Base-by-base conservation (phyloP, 1,140 invertebrate species). In the Aphidius ervi region DNA sequence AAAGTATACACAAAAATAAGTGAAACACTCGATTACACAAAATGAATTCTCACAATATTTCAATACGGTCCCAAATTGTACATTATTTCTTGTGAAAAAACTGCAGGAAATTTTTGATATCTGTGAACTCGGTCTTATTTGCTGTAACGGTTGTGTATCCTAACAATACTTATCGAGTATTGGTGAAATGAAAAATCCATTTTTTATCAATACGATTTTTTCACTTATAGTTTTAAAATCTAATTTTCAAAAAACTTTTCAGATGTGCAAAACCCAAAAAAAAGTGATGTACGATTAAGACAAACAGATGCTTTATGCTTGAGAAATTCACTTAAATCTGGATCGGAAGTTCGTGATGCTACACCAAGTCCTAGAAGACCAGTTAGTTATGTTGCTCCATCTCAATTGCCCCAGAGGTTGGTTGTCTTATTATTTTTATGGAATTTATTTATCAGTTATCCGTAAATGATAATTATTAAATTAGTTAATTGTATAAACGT, bases 371-470 rank as follows among this genome's bases (percentile, higher is more conserved):
- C 75, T 23, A 70, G 74, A 56, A 70, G 76, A 65, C 72, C 76
- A 20, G 67, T 67, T 46, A 76, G 71, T 60, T 78, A 77, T 54
- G 66, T 73, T 2, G 70, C 75, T 59, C 70, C 75, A 9, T 77
- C 76, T 3, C 76, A 79, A 67, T 72, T 79, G 64, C 77, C 77
- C 62, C 76, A 78, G 58, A 77, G 77, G 77, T 78, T 61, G 62
- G 9, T 41, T 31, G 8, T 47, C 37, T 23, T 60, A 16, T 50
- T 50, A 6, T 3, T 46, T 56, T 50, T 9, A 39, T 23, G 1
- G 37, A 9, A 43, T 39, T 39, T n/a, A 41, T 39, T 20, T 6
- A 20, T 20, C 3, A 52, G 1, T 20, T 6, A 20, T 20, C 3
- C 42, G 1, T 20, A 9, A 54, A 46, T 23, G 48, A 37, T 9